Conservation (phyloP, 2,113 vertebrate species). For the Chionodraco myersi region DNA sequence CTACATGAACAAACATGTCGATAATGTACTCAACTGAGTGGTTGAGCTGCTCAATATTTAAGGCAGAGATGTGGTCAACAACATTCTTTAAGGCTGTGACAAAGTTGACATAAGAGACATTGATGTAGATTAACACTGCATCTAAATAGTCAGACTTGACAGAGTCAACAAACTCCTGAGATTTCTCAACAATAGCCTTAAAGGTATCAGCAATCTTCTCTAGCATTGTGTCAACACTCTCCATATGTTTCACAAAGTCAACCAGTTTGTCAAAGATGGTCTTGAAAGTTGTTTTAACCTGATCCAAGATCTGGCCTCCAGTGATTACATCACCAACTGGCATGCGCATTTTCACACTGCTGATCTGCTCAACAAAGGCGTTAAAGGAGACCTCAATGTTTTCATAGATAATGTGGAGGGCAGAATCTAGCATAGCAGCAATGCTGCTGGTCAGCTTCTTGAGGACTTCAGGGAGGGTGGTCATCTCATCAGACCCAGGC, state of each 20-base stretch:
- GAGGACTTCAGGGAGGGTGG: slow-evolving; percentile 85
- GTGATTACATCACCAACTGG: slow-evolving; percentile 73
- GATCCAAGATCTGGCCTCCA: slow-evolving; percentile 73
- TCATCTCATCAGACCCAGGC: slow-evolving; percentile 80
- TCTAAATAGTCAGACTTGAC: slow-evolving; percentile 83
- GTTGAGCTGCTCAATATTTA: slow-evolving; percentile 51
- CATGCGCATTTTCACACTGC: slow-evolving; percentile 76
- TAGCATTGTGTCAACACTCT: slow-evolving; percentile 82
- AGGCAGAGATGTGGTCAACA: slow-evolving; percentile 67
- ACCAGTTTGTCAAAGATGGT: slow-evolving; percentile 71
- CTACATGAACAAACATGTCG: slow-evolving; percentile 48
- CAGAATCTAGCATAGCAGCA: slow-evolving; percentile 65
- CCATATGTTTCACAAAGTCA: slow-evolving; percentile 69
- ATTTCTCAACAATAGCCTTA: slow-evolving; percentile 76
- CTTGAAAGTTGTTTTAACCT: slow-evolving; percentile 67
- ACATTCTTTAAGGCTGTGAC: slow-evolving; percentile 73
- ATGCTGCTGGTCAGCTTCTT: slow-evolving; percentile 69
- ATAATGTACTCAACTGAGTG: slow-evolving; percentile 18
- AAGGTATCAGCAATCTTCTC: slow-evolving; percentile 76
- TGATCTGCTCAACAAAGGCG: slow-evolving; percentile 78
- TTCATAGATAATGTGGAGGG: slow-evolving; percentile 60
- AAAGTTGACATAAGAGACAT: slow-evolving; percentile 65
- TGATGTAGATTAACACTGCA: slow-evolving; percentile 69
- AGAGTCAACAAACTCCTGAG: slow-evolving; percentile 79
- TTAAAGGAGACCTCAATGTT: slow-evolving; percentile 76